Evolutionary conservation across 2,797 vertebrate genomes (phyloP).

Genomic region (Huso huso): DNA sequence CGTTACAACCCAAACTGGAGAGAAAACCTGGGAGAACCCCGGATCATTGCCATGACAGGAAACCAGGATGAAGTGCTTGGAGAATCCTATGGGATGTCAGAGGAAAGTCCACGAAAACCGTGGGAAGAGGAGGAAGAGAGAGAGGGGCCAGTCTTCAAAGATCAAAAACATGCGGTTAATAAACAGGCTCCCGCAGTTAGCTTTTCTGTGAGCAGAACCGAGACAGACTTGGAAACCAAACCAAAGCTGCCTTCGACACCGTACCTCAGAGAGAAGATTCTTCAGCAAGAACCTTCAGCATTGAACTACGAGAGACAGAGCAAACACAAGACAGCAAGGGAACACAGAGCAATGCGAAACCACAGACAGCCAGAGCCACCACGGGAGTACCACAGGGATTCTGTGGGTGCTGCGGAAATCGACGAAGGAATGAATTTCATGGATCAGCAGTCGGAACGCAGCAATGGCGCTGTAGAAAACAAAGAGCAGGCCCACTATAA

Average conservation of each 20-base stretch:
- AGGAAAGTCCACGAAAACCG: constrained; percentile 12
- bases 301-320: constrained; percentile 8
- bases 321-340: neutral
- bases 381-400: neutral
- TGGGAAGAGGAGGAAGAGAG: constrained; percentile 17
- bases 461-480: constrained; percentile 12
- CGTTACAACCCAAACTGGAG: constrained; percentile 65
- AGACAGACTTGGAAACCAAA: constrained; percentile 5
- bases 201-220: constrained; percentile 10
- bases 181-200: constrained; percentile 16
- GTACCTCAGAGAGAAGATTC: constrained; percentile 27
- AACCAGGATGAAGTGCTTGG: constrained; percentile 15
- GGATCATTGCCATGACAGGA: constrained; percentile 16
- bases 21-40: constrained; percentile 29
- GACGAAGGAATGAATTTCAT: constrained; percentile 13
- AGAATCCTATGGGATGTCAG: constrained; percentile 26
- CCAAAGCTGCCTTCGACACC: constrained; percentile 21
- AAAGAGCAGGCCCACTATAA: constrained; percentile 14
- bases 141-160: constrained; percentile 13
- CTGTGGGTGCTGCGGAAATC: constrained; percentile 11
- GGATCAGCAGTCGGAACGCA: constrained; percentile 11
- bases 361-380: neutral
- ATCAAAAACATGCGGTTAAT: constrained; percentile 22
- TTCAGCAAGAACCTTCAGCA: constrained; percentile 2
- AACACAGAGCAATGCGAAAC: neutral